Evolutionary conservation across 2,797 vertebrate genomes (phyloP), one percentile per base, ranked within the genome.

Genomic region (Leucoraja ocellata): DNA sequence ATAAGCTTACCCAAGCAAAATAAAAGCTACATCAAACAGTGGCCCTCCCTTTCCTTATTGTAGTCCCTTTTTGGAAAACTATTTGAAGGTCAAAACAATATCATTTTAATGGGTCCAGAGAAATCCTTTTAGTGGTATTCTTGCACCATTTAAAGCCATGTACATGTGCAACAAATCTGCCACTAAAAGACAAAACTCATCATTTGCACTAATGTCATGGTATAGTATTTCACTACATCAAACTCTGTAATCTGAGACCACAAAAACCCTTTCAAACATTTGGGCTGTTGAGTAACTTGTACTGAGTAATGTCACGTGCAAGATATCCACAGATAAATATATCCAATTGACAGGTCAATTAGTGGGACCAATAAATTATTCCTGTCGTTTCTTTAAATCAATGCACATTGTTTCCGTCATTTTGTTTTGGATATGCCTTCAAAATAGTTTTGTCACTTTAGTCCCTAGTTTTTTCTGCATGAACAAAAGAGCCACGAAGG

Each of bases 231-330:
- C 90, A 92, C 39, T 92, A 92, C 39, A 92, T 92, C 68, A 73
- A 92, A 71, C 71, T 54, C 32, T 92, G 90, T 92, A 92, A 92
- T 76, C 46, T 73, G 39, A 92, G 39, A 92, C 8, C 90, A 92
- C 39, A 76, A 92, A 92, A 92, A 92, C 71, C 90, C 90, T 92
- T 92, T 92, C 73, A 92, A 92, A 76, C 90, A 73, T 76, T 92
- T 92, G 90, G 71, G 90, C 90, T 92, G 90, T 92, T 92, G 90
- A 92, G 90, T 74, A 92, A 92, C 71, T 73, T 92, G 46, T 39
- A 92, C 90, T 92, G 90, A 76, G 90, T 92, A 54, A 74, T 92
- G 71, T 92, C 90, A 92, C 11, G 71, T 76, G 90, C 71, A 39
- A 76, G 71, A 92, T 74, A 16, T 92, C 23, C 39, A 54, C 90